Conservation (phyloP, 2,888 invertebrate genomes). For the Lordiphosa fenestrarum region DNA sequence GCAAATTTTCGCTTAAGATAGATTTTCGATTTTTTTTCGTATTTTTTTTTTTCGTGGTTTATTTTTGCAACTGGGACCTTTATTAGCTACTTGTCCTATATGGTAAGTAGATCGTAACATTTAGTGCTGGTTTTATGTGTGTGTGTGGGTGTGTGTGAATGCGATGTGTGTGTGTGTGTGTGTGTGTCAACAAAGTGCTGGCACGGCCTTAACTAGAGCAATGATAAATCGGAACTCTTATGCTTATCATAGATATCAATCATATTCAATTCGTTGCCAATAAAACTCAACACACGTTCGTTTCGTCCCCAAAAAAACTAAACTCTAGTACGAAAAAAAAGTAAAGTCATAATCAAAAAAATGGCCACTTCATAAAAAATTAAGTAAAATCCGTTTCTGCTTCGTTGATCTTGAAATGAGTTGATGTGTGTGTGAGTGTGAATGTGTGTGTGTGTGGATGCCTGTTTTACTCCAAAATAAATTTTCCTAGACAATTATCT, state of each 20-base stretch:
- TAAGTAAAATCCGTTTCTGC: slow-evolving; percentile 34
- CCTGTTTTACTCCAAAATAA: slow-evolving; percentile 7
- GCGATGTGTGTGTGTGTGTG: slow-evolving; percentile 22
- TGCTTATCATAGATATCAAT: slow-evolving; percentile 41
- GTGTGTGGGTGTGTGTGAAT: slow-evolving; percentile 22
- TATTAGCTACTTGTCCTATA: slow-evolving; percentile 34
- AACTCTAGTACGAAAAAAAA: slow-evolving; percentile 25
- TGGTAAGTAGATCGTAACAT: slow-evolving; percentile 63
- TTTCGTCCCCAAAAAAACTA: slow-evolving; percentile 5
- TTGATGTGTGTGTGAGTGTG: slow-evolving; percentile 7
- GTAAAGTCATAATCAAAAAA: slow-evolving; percentile 34
- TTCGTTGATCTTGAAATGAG: slow-evolving; percentile 10
- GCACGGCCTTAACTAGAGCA: slow-evolving; percentile 50
- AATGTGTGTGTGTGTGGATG: slow-evolving; percentile 5
- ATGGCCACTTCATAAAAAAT: slow-evolving; percentile 66
- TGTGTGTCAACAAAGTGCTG: slow-evolving; percentile 60
- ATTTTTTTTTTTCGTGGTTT: slow-evolving; percentile 29
- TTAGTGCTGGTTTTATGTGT: slow-evolving; percentile 47
- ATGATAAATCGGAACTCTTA: slow-evolving; percentile 35
- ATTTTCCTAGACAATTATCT: slow-evolving; percentile 89
- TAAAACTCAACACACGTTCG: slow-evolving; percentile 66
- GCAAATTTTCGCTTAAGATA: background rate
- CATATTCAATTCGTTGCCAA: slow-evolving; percentile 61
- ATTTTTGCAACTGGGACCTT: slow-evolving; percentile 65
- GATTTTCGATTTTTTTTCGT: background rate